Conservation (phyloP, 1,140 invertebrate species). For the Caerostris extrusa region DNA sequence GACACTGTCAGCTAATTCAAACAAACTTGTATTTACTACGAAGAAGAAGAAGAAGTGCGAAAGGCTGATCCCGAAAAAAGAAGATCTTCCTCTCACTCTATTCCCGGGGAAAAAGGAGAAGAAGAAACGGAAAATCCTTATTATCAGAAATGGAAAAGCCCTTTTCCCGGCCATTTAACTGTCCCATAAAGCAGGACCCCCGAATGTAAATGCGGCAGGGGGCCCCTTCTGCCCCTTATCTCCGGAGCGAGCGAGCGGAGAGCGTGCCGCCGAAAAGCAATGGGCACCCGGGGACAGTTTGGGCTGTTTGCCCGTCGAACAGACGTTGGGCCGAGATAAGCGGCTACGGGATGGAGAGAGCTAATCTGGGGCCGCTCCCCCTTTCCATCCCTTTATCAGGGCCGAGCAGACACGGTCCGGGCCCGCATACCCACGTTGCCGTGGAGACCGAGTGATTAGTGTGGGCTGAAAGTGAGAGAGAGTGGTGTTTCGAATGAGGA, state of each 20-base stretch:
- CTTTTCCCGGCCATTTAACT: conserved; percentile 69
- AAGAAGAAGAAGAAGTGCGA: background rate
- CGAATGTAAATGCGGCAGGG: conserved; percentile 63
- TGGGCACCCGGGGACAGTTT: conserved; percentile 74
- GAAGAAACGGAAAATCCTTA: conserved; percentile 48
- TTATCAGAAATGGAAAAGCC: conserved; percentile 59
- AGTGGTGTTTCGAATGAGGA: background rate
- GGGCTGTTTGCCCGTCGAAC: conserved; percentile 72
- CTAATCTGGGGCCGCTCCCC: conserved; percentile 64
- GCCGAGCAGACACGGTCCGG: conserved; percentile 52
- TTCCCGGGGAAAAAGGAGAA: background rate
- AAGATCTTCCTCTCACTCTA: background rate
- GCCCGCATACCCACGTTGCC: conserved; percentile 32
- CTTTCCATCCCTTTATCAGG: conserved; percentile 66
- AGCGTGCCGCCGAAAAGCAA: conserved; percentile 72
- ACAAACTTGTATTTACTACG: conserved; percentile 56
- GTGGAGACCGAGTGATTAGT: conserved; percentile 66
- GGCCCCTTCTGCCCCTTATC: conserved; percentile 66
- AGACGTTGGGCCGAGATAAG: conserved; percentile 68
- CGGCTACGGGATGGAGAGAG: conserved; percentile 52
- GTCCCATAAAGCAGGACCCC: conserved; percentile 71
- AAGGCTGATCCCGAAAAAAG: background rate
- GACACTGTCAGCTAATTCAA: conserved; percentile 67
- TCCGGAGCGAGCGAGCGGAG: conserved; percentile 1
- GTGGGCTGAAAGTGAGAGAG: background rate